Conservation (phyloP, 1,140 invertebrate species). For the Steinernema feltiae region DNA sequence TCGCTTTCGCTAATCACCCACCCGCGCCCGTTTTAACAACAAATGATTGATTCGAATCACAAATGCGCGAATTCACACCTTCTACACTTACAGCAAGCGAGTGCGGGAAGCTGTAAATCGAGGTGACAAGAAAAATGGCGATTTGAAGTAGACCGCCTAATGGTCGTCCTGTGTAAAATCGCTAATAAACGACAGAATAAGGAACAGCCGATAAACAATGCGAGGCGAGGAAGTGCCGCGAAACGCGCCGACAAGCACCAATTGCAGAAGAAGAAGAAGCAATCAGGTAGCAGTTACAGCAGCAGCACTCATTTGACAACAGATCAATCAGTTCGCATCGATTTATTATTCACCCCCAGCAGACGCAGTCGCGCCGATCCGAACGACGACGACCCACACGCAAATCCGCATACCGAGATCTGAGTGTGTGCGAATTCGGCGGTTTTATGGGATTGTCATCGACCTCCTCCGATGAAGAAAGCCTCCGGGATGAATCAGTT, state of each 20-base stretch:
- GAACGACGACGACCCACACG: background rate
- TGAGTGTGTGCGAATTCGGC: background rate
- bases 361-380: background rate
- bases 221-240: background rate
- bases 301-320: background rate
- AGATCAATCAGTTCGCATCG: conserved; percentile 10
- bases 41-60: background rate
- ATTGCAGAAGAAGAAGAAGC: background rate
- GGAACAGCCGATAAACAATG: background rate
- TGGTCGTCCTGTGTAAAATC: background rate
- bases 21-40: background rate
- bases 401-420: conserved; percentile 11
- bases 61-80: conserved; percentile 13
- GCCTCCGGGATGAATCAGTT: background rate
- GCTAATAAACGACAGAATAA: background rate
- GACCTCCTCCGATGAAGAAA: background rate
- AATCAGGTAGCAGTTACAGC: conserved; percentile 10
- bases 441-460: background rate
- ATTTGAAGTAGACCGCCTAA: conserved; percentile 8
- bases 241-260: background rate
- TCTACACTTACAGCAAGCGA: background rate
- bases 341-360: background rate
- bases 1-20: background rate
- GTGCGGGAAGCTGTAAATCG: background rate
- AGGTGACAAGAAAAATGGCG: background rate